phyloP scores from a whole-genome alignment of 2,888 invertebrate species.

The Cecidostiba fungosa region DNA sequence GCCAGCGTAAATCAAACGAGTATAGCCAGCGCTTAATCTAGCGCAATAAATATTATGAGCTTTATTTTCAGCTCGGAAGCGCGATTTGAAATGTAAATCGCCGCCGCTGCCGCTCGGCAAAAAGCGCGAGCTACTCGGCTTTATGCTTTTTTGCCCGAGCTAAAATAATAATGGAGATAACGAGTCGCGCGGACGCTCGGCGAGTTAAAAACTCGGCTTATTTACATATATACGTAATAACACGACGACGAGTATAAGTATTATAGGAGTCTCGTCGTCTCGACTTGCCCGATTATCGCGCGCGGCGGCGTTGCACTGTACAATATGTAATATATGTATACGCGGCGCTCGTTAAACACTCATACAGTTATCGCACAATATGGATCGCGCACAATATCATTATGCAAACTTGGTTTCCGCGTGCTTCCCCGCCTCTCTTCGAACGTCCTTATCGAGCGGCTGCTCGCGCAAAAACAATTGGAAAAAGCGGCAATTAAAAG shows the following conservation, averaged over 20 bases:
- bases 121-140: slow-evolving; percentile 1
- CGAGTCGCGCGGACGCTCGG: slow-evolving; percentile 17
- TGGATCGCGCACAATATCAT: slow-evolving; percentile 57
- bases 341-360: slow-evolving; percentile 46
- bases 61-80: slow-evolving; percentile 43
- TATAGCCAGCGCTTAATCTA: slow-evolving; percentile 45
- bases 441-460: slow-evolving; percentile 50
- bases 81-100: slow-evolving; percentile 60
- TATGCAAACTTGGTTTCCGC: slow-evolving; percentile 48
- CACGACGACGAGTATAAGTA: neutral
- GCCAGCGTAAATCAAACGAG: slow-evolving; percentile 52
- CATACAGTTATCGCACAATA: slow-evolving; percentile 55
- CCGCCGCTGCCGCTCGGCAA: neutral
- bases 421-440: slow-evolving; percentile 2
- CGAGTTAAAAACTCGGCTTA: slow-evolving; percentile 9
- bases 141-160: neutral
- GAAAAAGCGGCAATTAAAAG: slow-evolving; percentile 54
- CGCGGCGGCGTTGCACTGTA: neutral
- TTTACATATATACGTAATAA: slow-evolving; percentile 46
- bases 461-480: slow-evolving; percentile 27
- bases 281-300: slow-evolving; percentile 12
- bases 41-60: slow-evolving; percentile 61
- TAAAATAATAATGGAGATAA: slow-evolving; percentile 26
- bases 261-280: neutral
- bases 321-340: neutral